Percentiles rank a stretch among this genome's conserved stretches.
Conservation (phyloP, 1,140 invertebrate genomes). For the Ephestia elutella region DNA sequence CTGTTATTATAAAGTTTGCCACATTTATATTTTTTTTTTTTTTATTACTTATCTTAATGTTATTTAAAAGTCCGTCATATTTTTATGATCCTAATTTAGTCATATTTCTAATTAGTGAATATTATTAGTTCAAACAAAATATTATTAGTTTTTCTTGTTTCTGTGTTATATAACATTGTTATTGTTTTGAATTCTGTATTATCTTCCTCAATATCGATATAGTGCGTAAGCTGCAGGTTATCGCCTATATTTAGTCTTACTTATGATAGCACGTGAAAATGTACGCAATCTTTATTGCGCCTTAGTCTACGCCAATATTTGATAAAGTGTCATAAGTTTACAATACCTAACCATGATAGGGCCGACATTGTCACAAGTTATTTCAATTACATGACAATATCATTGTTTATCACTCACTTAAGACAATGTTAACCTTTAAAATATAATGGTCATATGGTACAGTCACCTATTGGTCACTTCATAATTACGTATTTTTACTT, state of each 20-base stretch:
- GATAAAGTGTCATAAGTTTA: background rate
- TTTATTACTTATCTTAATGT: too few species aligned
- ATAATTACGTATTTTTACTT: too few species aligned
- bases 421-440: background rate
- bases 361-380: background rate
- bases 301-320: constrained; percentile 1
- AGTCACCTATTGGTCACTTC: too few species aligned
- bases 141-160: background rate
- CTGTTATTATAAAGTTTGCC: too few species aligned
- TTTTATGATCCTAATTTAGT: background rate
- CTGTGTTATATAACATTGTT: constrained; percentile 15
- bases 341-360: background rate
- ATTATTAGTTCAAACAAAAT: background rate
- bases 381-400: background rate
- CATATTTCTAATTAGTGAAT: background rate
- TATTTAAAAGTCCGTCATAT: background rate
- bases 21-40: too few species aligned
- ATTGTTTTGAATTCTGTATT: constrained; percentile 21
- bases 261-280: background rate
- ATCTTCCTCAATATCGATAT: constrained; percentile 18
- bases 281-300: background rate
- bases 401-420: background rate
- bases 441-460: background rate
- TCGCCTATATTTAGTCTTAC: constrained; percentile 12
- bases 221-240: constrained; percentile 29